A percentile compares a stretch with the other conserved stretches of the same genome.
Evolutionary conservation across 2,797 vertebrate genomes (phyloP).

Genomic region (Siniperca scherzeri): DNA sequence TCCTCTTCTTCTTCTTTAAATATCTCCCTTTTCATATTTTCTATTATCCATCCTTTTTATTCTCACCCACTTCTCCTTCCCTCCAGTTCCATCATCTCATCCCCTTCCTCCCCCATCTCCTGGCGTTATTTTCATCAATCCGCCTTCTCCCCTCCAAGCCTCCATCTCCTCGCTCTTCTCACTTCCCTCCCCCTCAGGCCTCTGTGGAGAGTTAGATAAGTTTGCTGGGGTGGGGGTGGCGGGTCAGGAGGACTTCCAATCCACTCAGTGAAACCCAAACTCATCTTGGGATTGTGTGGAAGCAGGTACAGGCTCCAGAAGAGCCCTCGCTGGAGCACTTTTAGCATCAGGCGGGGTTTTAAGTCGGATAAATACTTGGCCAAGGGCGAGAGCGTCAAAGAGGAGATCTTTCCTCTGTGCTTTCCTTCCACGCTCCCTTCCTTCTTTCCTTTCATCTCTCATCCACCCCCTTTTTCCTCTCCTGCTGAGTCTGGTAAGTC

Average conservation of each 20-base stretch:
- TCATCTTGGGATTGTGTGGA: conserved; percentile 36
- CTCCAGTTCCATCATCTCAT: conserved; percentile 10
- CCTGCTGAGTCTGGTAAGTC: conserved; percentile 44
- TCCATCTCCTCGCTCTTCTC: not conserved
- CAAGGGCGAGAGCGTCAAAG: not conserved
- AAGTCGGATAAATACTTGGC: conserved; percentile 48
- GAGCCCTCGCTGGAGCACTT: conserved; percentile 24
- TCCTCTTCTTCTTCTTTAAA: not conserved
- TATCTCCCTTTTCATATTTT: not conserved
- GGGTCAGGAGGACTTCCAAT: conserved; percentile 39
- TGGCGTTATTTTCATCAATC: conserved; percentile 35
- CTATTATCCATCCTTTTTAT: not conserved
- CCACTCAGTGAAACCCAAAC: conserved; percentile 52
- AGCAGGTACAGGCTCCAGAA: conserved; percentile 14
- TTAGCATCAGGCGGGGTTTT: conserved; percentile 26
- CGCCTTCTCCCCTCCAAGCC: not conserved
- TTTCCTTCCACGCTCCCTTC: not conserved
- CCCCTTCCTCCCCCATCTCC: not conserved
- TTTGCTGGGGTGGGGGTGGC: not conserved
- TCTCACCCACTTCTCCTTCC: not conserved
- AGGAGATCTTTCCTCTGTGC: not conserved
- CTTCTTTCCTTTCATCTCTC: conserved; percentile 11
- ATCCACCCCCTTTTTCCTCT: not conserved
- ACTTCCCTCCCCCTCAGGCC: not conserved
- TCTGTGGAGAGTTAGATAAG: conserved; percentile 11